Percentiles rank a stretch among this genome's conserved stretches.
phyloP scores from a whole-genome alignment of 30 jellyfish, hydroid and myxozoan genomes.

The Sanderia malayensis region DNA sequence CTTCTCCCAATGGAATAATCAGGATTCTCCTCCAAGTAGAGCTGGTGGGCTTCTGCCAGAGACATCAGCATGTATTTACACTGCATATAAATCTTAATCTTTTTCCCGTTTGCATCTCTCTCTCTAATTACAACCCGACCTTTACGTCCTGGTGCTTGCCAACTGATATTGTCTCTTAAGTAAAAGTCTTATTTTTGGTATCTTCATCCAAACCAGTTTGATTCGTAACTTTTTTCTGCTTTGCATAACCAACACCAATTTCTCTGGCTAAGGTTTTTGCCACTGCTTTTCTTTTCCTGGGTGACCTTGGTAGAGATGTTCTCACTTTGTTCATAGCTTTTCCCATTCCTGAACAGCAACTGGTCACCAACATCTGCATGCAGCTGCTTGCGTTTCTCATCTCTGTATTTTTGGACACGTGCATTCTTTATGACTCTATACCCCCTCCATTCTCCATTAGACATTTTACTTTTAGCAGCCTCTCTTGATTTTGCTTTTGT shows the following conservation, averaged over 20 bases:
- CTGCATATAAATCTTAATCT: slow-evolving; percentile 23
- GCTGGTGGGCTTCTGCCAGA: slow-evolving; percentile 45
- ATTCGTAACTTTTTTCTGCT: slow-evolving; percentile 3
- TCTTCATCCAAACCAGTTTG: slow-evolving; percentile 39
- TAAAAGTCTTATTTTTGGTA: slow-evolving; percentile 28
- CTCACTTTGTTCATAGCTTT: slow-evolving; percentile 44
- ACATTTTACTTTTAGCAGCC: slow-evolving; percentile 31
- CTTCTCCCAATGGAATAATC: slow-evolving; percentile 20
- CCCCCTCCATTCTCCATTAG: slow-evolving; percentile 26
- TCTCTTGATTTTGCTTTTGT: slow-evolving; percentile 44
- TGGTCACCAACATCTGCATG: slow-evolving; percentile 10
- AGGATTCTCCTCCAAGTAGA: slow-evolving; percentile 20
- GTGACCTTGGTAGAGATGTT: slow-evolving; percentile 29
- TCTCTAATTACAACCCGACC: slow-evolving; percentile 26
- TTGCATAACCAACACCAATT: slow-evolving; percentile 30
- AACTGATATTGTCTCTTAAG: slow-evolving; percentile 26
- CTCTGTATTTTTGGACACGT: slow-evolving; percentile 38
- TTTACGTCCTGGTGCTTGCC: slow-evolving; percentile 53
- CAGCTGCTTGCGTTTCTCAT: slow-evolving; percentile 21
- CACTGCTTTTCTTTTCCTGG: slow-evolving; percentile 47
- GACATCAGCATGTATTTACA: slow-evolving; percentile 47
- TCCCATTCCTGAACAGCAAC: too few species aligned
- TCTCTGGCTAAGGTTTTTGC: slow-evolving; percentile 46
- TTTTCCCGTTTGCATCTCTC: slow-evolving; percentile 25
- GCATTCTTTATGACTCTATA: slow-evolving; percentile 33